A percentile compares a stretch with the other conserved stretches of the same genome.
Conservation (phyloP, 2,888 invertebrate species). For the Sicus ferrugineus region DNA sequence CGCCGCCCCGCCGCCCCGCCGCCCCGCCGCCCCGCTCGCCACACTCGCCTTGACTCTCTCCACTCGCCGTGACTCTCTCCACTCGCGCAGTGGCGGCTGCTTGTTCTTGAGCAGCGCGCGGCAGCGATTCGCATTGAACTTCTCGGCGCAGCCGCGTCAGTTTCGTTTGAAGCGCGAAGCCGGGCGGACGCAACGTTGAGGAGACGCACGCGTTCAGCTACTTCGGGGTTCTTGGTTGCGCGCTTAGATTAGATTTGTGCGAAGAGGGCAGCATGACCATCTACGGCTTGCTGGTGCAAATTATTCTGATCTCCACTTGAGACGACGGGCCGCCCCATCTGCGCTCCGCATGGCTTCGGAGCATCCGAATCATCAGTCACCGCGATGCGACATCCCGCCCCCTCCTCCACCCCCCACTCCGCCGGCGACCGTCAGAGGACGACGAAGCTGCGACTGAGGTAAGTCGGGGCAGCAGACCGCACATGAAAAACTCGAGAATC, state of each 20-base stretch:
- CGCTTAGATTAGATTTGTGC: not conserved
- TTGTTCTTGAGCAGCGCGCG: not conserved
- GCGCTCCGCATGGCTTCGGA: no score
- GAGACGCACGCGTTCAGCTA: no score
- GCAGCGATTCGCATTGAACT: not conserved
- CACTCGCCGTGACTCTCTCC: no score
- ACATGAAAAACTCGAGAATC: not conserved
- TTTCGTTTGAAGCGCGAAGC: not conserved
- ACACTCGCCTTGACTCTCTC: no score
- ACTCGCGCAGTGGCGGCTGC: no score
- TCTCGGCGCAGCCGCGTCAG: not conserved
- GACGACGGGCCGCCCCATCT: no score
- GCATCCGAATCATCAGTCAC: not conserved
- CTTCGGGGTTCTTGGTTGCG: no score
- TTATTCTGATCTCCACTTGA: constrained; percentile 58
- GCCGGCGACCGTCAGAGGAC: not conserved
- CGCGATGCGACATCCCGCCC: not conserved
- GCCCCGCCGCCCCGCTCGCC: no score
- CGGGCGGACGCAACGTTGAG: no score
- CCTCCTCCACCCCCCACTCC: no score
- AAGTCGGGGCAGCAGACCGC: not conserved
- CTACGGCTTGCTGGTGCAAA: constrained; percentile 61
- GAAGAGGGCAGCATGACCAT: constrained; percentile 54
- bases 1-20: no score
- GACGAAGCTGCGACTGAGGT: not conserved